Percentiles rank a stretch among this genome's conserved stretches.
Conservation (phyloP, 2,113 vertebrate genomes). For the Dendropsophus ebraccatus region DNA sequence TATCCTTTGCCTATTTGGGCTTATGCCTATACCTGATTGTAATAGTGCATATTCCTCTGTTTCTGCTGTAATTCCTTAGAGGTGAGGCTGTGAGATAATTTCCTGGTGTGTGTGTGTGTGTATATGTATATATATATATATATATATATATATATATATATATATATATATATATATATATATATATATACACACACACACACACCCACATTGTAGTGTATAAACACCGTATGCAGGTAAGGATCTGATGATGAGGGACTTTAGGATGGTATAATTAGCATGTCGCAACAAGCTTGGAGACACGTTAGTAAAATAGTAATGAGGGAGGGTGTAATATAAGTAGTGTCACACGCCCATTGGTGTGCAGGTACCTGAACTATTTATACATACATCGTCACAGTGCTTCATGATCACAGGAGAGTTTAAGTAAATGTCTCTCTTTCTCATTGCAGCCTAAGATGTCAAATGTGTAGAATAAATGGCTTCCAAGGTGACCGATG, state of each 20-base stretch:
- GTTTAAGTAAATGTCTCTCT: constrained; percentile 68
- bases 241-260: neutral
- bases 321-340: constrained; percentile 69
- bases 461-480: constrained; percentile 90
- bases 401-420: constrained; percentile 29
- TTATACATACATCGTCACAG: constrained; percentile 56
- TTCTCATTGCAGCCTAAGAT: constrained; percentile 89
- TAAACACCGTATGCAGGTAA: too few species aligned
- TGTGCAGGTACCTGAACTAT: constrained; percentile 66
- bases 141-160: too few species aligned
- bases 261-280: constrained; percentile 38
- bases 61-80: too few species aligned
- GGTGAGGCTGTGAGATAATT: too few species aligned
- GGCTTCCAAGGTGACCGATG: constrained; percentile 99
- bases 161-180: too few species aligned
- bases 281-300: constrained; percentile 64
- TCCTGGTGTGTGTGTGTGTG: too few species aligned
- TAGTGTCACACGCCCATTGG: constrained; percentile 61
- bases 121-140: too few species aligned
- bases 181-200: too few species aligned
- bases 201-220: too few species aligned
- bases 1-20: too few species aligned
- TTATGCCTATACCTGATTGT: too few species aligned
- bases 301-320: constrained; percentile 65
- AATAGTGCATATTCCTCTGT: too few species aligned